Base-by-base conservation (phyloP, 2,113 vertebrate genomes). In the Erythrolamprus reginae region DNA sequence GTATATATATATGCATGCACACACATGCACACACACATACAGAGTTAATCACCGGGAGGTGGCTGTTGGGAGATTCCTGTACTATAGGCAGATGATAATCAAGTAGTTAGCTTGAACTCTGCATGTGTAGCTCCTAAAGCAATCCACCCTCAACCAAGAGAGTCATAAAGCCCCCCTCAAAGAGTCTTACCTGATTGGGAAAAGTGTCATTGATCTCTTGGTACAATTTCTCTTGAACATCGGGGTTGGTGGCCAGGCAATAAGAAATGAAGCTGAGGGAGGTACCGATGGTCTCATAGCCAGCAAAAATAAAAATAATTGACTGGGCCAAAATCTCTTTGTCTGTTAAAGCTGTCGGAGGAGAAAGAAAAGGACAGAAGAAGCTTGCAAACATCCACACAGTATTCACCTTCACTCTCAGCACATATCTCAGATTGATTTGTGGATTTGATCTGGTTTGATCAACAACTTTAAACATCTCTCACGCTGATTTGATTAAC, bases 241-340 rank as follows among this genome's bases (percentile, higher is more conserved):
- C 91, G 3, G 97, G 97, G 92, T 98, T 92, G 0, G 83, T 96
- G 56, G 98, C 98, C 93, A 98, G 94, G 89, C 95, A 96, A 84
- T 97, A 97, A 0, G 97, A 90, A 7, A 97, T 0, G 93, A 96
- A 97, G 58, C 92, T 93, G 38, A 98, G 93, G 0, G 97, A 92
- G 88, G 86, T 96, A 95, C 98, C 98, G 48, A 92, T 98, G 58
- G 97, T 97, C 92, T 98, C 98, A 88, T 98, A 98, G 12, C 97
- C 98, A 58, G 96, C 98, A 89, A 98, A 95, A 91, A 98, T 95
- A 92, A 98, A 98, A 10, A 95, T n/a, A 92, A 98, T 85, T n/a
- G 97, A 93, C 91, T 98, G 98, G 33, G 97, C 95, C 52, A 97
- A 93, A 91, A 98, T 96, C 95, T 98, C 98, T 2, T 96, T 88